These are phyloP conservation scores for Odontophorus gujanensis DNA, from an alignment of 2,113 vertebrate species.

Conservation along the genomic window DNA sequence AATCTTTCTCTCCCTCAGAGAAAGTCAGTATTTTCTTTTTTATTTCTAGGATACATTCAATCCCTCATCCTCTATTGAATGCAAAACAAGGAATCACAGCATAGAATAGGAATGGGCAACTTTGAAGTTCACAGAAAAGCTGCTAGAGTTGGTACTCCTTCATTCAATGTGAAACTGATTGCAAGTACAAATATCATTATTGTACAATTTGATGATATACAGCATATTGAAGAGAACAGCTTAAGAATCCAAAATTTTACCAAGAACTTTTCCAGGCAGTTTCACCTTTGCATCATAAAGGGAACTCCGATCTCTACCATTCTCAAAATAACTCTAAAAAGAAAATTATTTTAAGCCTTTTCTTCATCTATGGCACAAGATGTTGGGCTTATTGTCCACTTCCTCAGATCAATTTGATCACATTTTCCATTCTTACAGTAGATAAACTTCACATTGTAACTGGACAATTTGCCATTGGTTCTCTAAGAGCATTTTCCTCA, in stretches of 20 bases:
- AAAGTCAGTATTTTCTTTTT: neutral
- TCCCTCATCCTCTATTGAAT: neutral
- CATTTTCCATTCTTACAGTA: neutral
- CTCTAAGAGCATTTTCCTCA: too few relatives aligned
- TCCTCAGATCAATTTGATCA: neutral
- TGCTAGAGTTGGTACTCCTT: neutral
- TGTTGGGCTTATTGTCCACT: neutral
- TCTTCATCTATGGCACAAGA: neutral
- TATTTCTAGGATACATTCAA: neutral
- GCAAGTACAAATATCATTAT: neutral
- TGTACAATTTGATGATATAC: neutral
- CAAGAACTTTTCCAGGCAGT: neutral
- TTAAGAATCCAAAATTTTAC: neutral
- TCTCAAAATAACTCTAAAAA: neutral
- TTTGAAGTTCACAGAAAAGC: neutral
- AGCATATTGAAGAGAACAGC: neutral
- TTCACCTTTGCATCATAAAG: neutral
- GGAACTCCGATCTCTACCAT: too few relatives aligned
- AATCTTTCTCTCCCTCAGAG: too few relatives aligned
- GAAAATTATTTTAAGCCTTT: neutral
- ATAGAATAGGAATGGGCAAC: neutral
- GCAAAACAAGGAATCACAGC: neutral
- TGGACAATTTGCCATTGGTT: too few relatives aligned
- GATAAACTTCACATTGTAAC: too few relatives aligned
- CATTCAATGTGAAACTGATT: neutral